phyloP scores from a whole-genome alignment of 1,140 invertebrate species.

The Hestina assimilis region DNA sequence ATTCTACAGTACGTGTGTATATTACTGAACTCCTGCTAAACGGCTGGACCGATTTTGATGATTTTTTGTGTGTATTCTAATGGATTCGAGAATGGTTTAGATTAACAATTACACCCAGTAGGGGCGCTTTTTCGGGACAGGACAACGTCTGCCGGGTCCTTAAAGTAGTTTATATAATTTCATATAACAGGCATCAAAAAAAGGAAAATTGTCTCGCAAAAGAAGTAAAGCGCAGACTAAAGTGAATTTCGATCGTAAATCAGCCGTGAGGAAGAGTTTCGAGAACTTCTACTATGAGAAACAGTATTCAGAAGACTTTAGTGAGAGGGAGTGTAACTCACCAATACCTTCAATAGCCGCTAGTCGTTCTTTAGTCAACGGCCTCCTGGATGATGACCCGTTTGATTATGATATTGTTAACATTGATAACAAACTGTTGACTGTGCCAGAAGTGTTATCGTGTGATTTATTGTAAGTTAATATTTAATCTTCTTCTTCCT shows the following conservation, averaged over 20 bases:
- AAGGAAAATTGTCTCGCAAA: slow-evolving; percentile 20
- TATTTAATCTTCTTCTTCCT: slow-evolving; percentile 20
- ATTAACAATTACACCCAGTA: too few species aligned
- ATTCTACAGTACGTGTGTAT: too few species aligned
- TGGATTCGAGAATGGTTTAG: too few species aligned
- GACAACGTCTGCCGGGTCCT: too few species aligned
- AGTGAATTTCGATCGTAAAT: slow-evolving; percentile 43
- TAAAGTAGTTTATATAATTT: neutral
- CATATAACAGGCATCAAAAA: slow-evolving; percentile 24
- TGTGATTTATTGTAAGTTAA: slow-evolving; percentile 40
- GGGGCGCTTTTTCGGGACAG: too few species aligned
- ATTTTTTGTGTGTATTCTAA: too few species aligned
- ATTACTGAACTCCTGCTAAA: too few species aligned
- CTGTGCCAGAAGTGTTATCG: slow-evolving; percentile 38
- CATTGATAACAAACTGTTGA: slow-evolving; percentile 49
- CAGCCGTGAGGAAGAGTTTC: slow-evolving; percentile 22
- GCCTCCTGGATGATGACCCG: slow-evolving; percentile 50
- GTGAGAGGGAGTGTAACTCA: slow-evolving; percentile 34
- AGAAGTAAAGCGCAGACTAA: slow-evolving; percentile 29
- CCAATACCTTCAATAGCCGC: slow-evolving; percentile 20
- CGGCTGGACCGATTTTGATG: too few species aligned
- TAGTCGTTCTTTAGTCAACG: slow-evolving; percentile 19
- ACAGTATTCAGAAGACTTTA: slow-evolving; percentile 43
- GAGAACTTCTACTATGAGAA: slow-evolving; percentile 30
- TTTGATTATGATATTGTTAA: slow-evolving; percentile 69